These are phyloP conservation scores for Notothenia rossii DNA, from an alignment of 2,113 vertebrate genomes.

Conservation along the genomic window DNA sequence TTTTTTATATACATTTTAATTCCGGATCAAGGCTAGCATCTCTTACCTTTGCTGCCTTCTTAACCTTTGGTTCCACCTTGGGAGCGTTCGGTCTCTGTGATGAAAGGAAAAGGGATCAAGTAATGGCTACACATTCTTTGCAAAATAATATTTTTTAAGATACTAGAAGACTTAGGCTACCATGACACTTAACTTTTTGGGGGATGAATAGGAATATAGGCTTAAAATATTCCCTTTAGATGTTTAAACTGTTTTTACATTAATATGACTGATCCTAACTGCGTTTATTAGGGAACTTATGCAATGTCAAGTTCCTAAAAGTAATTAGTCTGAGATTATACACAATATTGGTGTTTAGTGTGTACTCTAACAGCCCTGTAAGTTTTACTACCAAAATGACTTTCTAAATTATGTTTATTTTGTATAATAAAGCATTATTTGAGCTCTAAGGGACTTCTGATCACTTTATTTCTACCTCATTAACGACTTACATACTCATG, in stretches of 20 bases:
- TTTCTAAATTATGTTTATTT: slow-evolving; percentile 3
- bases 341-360: neutral
- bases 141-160: neutral
- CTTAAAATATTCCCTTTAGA: neutral
- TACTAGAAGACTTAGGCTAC: neutral
- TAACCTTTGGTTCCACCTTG: slow-evolving; percentile 90
- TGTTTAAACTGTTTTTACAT: neutral
- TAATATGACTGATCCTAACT: neutral
- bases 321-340: neutral
- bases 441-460: neutral
- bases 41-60: slow-evolving; percentile 92
- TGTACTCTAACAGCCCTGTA: neutral
- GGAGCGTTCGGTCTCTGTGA: slow-evolving; percentile 86
- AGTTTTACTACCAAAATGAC: neutral
- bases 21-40: neutral
- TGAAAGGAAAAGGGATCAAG: neutral
- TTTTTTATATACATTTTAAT: neutral
- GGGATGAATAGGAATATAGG: accelerated
- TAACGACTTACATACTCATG: neutral
- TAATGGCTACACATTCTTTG: neutral
- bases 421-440: neutral
- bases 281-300: neutral
- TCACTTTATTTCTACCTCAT: neutral
- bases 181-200: neutral
- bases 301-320: neutral